These are phyloP conservation scores for Loriculus beryllinus DNA, from an alignment of 2,797 vertebrate species.

Conservation along the genomic window DNA sequence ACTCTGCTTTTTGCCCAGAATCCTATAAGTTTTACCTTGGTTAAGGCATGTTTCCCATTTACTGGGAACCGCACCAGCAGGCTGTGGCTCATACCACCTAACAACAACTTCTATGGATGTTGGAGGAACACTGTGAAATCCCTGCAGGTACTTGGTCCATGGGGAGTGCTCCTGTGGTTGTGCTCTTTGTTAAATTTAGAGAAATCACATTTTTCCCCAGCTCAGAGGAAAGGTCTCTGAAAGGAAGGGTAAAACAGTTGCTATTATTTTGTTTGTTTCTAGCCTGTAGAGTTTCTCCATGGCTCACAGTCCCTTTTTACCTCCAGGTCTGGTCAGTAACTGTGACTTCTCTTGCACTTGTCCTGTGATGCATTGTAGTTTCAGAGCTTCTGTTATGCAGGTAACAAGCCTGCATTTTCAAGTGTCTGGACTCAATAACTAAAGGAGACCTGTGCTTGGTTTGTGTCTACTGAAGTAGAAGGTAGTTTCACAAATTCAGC, in stretches of 20 bases:
- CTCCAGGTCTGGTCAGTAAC: neutral
- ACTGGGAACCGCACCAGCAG: neutral
- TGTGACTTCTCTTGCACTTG: neutral
- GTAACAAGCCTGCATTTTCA: neutral
- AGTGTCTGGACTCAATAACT: neutral
- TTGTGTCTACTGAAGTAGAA: neutral
- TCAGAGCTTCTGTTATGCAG: neutral
- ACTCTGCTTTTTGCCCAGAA: neutral
- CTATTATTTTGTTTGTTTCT: neutral
- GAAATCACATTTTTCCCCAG: neutral
- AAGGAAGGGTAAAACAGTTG: neutral
- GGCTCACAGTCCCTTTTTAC: neutral
- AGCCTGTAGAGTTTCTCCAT: neutral
- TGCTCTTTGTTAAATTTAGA: neutral
- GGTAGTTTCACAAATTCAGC: neutral
- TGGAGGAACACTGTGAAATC: neutral
- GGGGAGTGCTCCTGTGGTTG: neutral
- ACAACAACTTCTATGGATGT: neutral
- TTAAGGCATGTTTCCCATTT: neutral
- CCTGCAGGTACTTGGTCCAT: neutral
- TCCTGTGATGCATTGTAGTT: neutral
- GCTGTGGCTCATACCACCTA: neutral
- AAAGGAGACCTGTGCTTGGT: neutral
- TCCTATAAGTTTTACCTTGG: neutral
- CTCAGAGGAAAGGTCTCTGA: neutral